Base-by-base conservation (phyloP, 2,113 vertebrate species). In the Tupaia tana region DNA sequence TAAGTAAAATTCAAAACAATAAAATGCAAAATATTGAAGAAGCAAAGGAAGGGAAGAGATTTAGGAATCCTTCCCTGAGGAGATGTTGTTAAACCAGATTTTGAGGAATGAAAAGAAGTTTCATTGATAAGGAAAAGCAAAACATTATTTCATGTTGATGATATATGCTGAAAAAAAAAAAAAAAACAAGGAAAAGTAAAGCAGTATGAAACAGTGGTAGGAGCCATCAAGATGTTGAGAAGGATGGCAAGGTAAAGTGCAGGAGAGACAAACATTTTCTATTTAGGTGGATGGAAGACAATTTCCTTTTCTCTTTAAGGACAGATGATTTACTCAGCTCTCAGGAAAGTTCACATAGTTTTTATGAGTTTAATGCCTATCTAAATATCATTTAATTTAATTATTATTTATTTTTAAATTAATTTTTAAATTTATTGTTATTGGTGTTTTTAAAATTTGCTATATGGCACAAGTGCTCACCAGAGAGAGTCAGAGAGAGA, bases 351-450 rank as follows among this genome's bases (percentile, higher is more conserved):
- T 75, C 22, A 63, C 12, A 58, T 90, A 29, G 10, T 74, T 8
- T 75, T 79, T 52, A 81, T 91, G 92, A 14, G 7, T 1, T 90
- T 15, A 59, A 85, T 96, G 74, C 81, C 79, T 93, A 94, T 54
- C 18, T 31, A 86, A 78, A 66, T 25, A 77, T 75, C 18, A 71
- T 86, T 91, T 90, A 86, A n/a, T n/a, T n/a, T n/a, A n/a, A n/a
- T n/a, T n/a, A n/a, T n/a, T n/a, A n/a, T n/a, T n/a, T n/a, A n/a
- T n/a, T n/a, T n/a, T n/a, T n/a, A n/a, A n/a, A n/a, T n/a, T n/a
- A n/a, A n/a, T n/a, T n/a, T n/a, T n/a, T n/a, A n/a, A n/a, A n/a
- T n/a, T n/a, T n/a, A n/a, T n/a, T n/a, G n/a, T n/a, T n/a, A n/a
- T n/a, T n/a, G n/a, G n/a, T 43, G 43, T 43, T 43, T 43, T 43